Evolutionary conservation across 2,113 vertebrate genomes (phyloP), one percentile per base, ranked within the genome.

Genomic region (Leuciscus idus): DNA sequence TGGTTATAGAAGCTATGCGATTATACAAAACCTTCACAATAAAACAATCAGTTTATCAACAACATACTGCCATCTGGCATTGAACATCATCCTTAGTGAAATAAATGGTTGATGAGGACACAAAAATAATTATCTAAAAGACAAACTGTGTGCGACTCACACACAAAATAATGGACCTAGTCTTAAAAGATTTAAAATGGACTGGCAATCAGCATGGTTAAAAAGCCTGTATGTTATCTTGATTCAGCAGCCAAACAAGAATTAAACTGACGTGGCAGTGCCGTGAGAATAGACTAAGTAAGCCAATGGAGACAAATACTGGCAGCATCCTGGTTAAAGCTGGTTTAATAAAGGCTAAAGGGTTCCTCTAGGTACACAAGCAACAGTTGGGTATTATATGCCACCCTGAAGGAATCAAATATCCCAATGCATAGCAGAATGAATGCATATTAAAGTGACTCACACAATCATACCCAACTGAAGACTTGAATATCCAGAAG

Each of bases 241-340:
- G 10, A 82, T 33, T 55, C 28, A 70, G 81, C 61, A 82, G 81
- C 81, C 46, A 82, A 36, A 55, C 36, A 82, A n/a, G 39, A 81
- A 70, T 85, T 80, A 70, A 64, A 85, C 79, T 46, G 72, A 87
- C 39, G 39, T 30, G 70, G 48, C 81, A 82, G 15, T 36, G 62
- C 52, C 79, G 9, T 70, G 52, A 46, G 26, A 23, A 46, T 82
- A 66, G 86, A 66, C 86, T 72, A 79, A 26, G 43, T 55, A 81
- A 88, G 83, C 83, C 77, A 81, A 73, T 81, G 57, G 33, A 73
- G 39, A 74, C 39, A 84, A 81, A 79, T 23, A 50, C 43, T 55
- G 66, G 62, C 74, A 70, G 52, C 75, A 62, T 62, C 61, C 30
- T 82, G 80, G 28, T 70, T 82, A 82, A 82, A 70, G 81, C 81